A percentile compares a stretch with the other conserved stretches of the same genome.
Conservation (phyloP, 2,888 invertebrate genomes). For the Scelioninae gen. 1 region DNA sequence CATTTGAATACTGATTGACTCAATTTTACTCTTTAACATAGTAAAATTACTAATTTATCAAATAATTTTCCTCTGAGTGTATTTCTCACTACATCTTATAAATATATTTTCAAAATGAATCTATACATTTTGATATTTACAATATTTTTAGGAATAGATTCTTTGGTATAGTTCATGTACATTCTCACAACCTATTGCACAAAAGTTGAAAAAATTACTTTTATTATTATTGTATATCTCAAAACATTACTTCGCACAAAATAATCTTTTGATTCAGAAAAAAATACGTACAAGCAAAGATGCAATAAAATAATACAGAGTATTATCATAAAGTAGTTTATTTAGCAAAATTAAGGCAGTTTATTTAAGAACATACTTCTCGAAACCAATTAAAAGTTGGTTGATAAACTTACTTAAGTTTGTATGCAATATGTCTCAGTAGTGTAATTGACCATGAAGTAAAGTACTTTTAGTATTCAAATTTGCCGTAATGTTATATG, state of each 20-base stretch:
- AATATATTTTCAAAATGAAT: no score
- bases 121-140: no score
- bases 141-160: no score
- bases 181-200: no score
- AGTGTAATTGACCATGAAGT: constrained; percentile 65
- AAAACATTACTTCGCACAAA: constrained; percentile 5
- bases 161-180: no score
- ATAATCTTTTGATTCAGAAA: not conserved
- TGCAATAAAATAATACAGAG: constrained; percentile 54
- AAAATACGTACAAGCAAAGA: constrained; percentile 9
- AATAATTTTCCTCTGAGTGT: no score
- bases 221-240: not conserved
- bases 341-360: constrained; percentile 63
- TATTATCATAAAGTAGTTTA: constrained; percentile 57
- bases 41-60: no score
- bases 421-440: constrained; percentile 66
- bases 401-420: constrained; percentile 64
- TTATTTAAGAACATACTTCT: constrained; percentile 63
- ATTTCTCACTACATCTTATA: no score
- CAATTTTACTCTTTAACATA: no score
- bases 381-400: constrained; percentile 67
- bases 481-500: constrained; percentile 43
- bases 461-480: constrained; percentile 49
- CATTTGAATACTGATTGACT: no score
- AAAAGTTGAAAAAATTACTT: not conserved